Conservation (phyloP, 1,140 invertebrate species). For the Orussus abietinus region DNA sequence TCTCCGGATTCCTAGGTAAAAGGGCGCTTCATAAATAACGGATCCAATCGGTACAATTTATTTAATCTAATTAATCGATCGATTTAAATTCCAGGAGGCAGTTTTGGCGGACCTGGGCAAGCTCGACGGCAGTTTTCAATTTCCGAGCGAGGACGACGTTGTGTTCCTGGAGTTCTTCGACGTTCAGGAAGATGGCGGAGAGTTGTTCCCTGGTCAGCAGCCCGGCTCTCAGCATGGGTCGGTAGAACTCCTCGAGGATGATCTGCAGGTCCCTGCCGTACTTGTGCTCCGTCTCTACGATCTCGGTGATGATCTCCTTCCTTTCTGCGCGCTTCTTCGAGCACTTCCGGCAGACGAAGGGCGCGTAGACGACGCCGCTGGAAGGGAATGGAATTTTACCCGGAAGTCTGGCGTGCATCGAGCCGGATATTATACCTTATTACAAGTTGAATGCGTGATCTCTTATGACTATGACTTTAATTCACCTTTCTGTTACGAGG, state of each 20-base stretch:
- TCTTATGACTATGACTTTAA: not conserved
- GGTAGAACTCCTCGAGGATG: conserved; percentile 90
- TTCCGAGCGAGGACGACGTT: conserved; percentile 82
- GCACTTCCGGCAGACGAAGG: conserved; percentile 83
- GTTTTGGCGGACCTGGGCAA: conserved; percentile 68
- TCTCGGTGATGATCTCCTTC: conserved; percentile 92
- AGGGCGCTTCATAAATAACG: too few relatives aligned
- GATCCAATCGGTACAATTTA: too few relatives aligned
- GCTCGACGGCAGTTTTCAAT: conserved; percentile 82
- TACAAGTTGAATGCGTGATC: too few relatives aligned
- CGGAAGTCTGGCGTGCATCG: too few relatives aligned
- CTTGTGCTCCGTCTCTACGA: conserved; percentile 94
- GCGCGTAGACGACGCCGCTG: conserved; percentile 68
- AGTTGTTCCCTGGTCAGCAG: conserved; percentile 76
- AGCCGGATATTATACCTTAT: too few relatives aligned
- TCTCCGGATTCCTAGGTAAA: conserved; percentile 60
- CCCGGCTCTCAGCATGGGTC: conserved; percentile 87
- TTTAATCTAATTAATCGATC: too few relatives aligned
- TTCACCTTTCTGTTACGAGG: conserved; percentile 45
- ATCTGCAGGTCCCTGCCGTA: conserved; percentile 90
- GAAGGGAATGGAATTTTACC: too few relatives aligned
- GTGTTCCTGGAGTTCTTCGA: conserved; percentile 87
- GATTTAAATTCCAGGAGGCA: too few relatives aligned
- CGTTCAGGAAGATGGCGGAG: conserved; percentile 88
- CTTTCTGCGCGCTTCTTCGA: conserved; percentile 81